phyloP scores from a whole-genome alignment of 2,113 vertebrate genomes.

The Bufo gargarizans region DNA sequence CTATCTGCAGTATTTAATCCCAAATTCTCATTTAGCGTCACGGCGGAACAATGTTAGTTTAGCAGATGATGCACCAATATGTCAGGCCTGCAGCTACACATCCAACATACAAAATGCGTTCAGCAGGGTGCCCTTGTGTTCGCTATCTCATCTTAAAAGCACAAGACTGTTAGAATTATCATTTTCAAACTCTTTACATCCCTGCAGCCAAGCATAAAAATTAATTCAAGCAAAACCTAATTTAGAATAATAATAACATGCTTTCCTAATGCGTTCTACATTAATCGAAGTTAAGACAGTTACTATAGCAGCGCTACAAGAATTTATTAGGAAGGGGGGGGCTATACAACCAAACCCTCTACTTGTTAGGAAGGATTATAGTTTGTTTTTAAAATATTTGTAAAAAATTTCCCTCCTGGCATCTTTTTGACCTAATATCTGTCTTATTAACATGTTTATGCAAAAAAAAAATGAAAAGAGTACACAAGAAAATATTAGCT shows the following conservation, averaged over 20 bases:
- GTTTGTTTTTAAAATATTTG: constrained; percentile 63
- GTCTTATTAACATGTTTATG: constrained; percentile 59
- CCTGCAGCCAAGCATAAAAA: constrained; percentile 69
- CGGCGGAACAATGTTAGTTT: constrained; percentile 51
- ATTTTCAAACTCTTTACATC: constrained; percentile 67
- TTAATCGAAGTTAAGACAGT: constrained; percentile 68
- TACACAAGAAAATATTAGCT: constrained; percentile 64
- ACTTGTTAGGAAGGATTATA: constrained; percentile 56
- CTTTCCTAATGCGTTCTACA: constrained; percentile 68
- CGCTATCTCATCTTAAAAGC: constrained; percentile 62
- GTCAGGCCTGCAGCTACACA: constrained; percentile 57
- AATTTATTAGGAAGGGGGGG: constrained; percentile 65
- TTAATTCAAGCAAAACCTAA: constrained; percentile 73
- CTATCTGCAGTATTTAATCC: constrained; percentile 27
- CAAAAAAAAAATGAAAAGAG: constrained; percentile 32
- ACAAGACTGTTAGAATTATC: constrained; percentile 67
- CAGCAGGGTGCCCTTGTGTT: constrained; percentile 50
- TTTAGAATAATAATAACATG: constrained; percentile 76
- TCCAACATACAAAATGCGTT: constrained; percentile 57
- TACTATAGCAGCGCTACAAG: constrained; percentile 67
- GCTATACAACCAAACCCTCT: constrained; percentile 6
- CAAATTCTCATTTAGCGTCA: constrained; percentile 58
- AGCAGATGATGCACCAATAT: constrained; percentile 49
- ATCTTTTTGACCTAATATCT: constrained; percentile 63
- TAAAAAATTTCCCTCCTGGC: constrained; percentile 27